Conservation (phyloP, 2,113 vertebrate species). For the Mesoclemmys tuberculata region DNA sequence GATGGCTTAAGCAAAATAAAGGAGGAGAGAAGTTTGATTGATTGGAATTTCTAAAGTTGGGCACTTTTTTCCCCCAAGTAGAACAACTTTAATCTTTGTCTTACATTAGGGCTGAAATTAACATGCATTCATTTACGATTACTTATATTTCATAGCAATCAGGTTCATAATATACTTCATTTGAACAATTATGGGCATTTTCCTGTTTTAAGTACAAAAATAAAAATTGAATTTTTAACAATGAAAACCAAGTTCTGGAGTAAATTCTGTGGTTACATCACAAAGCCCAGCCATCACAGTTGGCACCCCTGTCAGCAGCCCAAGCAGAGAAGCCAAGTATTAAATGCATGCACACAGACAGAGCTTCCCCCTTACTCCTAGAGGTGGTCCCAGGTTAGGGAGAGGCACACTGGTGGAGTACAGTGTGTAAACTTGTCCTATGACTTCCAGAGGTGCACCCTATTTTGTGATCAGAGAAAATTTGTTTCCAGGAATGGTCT, state of each 20-base stretch:
- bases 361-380: neutral
- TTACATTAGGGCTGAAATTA: neutral
- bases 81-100: neutral
- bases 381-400: accelerated
- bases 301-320: neutral
- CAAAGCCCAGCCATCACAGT: neutral
- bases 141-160: neutral
- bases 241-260: neutral
- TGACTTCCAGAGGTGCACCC: neutral
- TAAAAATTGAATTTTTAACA: neutral
- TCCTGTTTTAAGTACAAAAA: neutral
- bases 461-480: neutral
- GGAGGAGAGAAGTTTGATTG: neutral
- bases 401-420: neutral
- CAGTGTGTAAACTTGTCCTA: neutral
- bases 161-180: neutral
- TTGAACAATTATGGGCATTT: neutral
- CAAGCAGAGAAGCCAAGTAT: neutral
- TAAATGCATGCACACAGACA: neutral
- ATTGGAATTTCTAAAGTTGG: neutral
- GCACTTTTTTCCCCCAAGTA: neutral
- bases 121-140: neutral
- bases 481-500: neutral
- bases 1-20: neutral
- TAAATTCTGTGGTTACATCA: neutral